Evolutionary conservation across 2,888 invertebrate species (phyloP), one percentile per base, ranked within the genome.

Genomic region (Agrotis clavis): DNA sequence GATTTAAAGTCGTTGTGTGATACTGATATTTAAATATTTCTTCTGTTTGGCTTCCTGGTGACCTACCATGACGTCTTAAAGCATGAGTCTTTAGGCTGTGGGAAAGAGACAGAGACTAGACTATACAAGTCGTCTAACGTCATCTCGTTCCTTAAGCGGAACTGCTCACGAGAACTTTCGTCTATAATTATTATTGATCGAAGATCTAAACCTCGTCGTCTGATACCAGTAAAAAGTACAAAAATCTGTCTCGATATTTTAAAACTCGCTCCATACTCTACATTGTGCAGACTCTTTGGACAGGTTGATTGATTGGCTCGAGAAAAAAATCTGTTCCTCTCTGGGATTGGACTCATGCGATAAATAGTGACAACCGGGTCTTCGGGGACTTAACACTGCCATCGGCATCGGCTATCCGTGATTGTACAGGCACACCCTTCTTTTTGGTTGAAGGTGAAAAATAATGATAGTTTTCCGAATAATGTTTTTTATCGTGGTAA

Each of bases 271-370:
- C 19, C 48, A 41, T 61, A 64, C 14, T 5, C 14, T 45, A 30
- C 35, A 50, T n/a, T 68, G 45, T 64, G 14, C 16, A 47, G 47
- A n/a, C 45, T 63, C 45, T 51, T 65, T 60, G 2, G 56, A 56
- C 82, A 57, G 19, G 18, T 61, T 77, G 70, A 81, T 77, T 81
- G 76, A 82, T 82, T 70, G 60, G 56, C 30, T 57, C 50, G 54
- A 65, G 82, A n/a, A 69, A 50, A 75, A 76, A 67, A 81, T 50
- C 67, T 67, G 57, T 67, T 75, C 41, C 50, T 80, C 21, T 9
- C 18, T 14, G 56, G 21, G 67, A 59, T 48, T 65, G 64, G 13
- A 74, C 47, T 5, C 51, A 30, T 19, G 51, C 21, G 77, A 68
- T 65, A 65, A 65, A 77, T 81, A 61, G 56, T 65, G 64, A 76